Evolutionary conservation across 2,113 vertebrate genomes (phyloP).

Genomic region (Dipodomys stephensi): DNA sequence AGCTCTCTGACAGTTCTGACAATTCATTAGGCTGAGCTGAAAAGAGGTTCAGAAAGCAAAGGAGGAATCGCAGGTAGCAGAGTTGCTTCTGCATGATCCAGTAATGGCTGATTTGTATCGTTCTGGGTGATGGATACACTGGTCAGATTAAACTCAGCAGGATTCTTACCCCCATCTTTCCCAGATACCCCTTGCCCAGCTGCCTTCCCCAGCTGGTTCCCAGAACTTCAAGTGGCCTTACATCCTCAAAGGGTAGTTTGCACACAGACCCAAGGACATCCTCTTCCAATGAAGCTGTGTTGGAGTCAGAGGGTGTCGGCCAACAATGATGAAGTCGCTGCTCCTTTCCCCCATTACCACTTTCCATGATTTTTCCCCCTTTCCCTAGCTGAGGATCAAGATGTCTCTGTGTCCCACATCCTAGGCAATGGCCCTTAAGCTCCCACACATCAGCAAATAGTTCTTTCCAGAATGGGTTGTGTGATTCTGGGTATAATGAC

Average conservation of each 20-base stretch:
- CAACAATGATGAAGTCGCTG: slow-evolving; percentile 23
- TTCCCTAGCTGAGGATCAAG: neutral
- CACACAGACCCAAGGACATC: slow-evolving; percentile 45
- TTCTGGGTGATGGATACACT: slow-evolving; percentile 89
- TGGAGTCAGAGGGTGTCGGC: slow-evolving; percentile 22
- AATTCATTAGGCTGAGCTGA: slow-evolving; percentile 91
- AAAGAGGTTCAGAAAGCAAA: slow-evolving; percentile 90
- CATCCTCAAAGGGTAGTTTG: slow-evolving; percentile 24
- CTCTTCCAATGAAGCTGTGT: neutral
- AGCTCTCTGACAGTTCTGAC: slow-evolving; percentile 92
- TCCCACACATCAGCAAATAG: neutral
- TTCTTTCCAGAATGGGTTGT: too few species aligned
- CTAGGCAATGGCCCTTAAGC: neutral
- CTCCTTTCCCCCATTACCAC: slow-evolving; percentile 47
- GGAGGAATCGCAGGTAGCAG: slow-evolving; percentile 87
- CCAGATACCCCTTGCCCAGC: neutral
- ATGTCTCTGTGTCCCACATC: rapidly evolving
- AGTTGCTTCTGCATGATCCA: slow-evolving; percentile 88
- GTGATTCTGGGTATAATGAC: neutral
- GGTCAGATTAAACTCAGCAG: slow-evolving; percentile 86
- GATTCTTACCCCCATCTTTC: slow-evolving; percentile 59
- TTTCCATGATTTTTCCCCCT: neutral
- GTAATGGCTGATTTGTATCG: slow-evolving; percentile 91
- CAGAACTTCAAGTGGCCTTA: neutral
- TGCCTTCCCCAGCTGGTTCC: slow-evolving; percentile 40